Percentiles rank a stretch among this genome's conserved stretches.
Evolutionary conservation across 2,888 invertebrate genomes (phyloP).

Genomic region (Melieria crassipennis): DNA sequence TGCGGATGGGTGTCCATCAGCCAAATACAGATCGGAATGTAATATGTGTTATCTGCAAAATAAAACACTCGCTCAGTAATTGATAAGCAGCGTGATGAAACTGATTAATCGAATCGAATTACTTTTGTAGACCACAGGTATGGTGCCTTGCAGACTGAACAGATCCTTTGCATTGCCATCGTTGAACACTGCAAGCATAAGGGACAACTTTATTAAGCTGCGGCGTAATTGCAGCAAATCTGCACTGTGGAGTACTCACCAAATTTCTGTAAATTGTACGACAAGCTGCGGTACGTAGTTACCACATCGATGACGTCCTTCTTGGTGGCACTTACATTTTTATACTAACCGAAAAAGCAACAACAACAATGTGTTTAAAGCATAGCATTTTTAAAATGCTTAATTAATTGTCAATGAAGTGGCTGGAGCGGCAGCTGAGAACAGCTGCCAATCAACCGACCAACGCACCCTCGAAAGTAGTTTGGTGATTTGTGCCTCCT

Average conservation of each 20-base stretch:
- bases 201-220: neutral
- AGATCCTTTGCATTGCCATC: constrained; percentile 85
- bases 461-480: constrained; percentile 64
- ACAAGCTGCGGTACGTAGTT: constrained; percentile 73
- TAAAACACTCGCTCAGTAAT: constrained; percentile 7
- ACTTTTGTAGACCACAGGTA: constrained; percentile 92
- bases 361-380: neutral
- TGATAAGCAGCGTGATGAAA: constrained; percentile 10
- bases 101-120: constrained; percentile 18
- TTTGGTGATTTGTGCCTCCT: constrained; percentile 68
- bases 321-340: constrained; percentile 73
- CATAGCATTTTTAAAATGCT: neutral
- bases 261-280: constrained; percentile 74
- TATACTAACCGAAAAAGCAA: constrained; percentile 69
- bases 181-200: constrained; percentile 78
- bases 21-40: constrained; percentile 97
- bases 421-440: too few relatives aligned
- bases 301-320: constrained; percentile 76
- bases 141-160: constrained; percentile 88
- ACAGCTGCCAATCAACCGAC: neutral
- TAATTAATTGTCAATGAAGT: too few relatives aligned
- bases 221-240: too few relatives aligned
- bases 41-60: constrained; percentile 78
- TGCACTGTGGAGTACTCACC: constrained; percentile 68
- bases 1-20: constrained; percentile 96